phyloP scores from a whole-genome alignment of 2,888 invertebrate species.

The Acleris holmiana region DNA sequence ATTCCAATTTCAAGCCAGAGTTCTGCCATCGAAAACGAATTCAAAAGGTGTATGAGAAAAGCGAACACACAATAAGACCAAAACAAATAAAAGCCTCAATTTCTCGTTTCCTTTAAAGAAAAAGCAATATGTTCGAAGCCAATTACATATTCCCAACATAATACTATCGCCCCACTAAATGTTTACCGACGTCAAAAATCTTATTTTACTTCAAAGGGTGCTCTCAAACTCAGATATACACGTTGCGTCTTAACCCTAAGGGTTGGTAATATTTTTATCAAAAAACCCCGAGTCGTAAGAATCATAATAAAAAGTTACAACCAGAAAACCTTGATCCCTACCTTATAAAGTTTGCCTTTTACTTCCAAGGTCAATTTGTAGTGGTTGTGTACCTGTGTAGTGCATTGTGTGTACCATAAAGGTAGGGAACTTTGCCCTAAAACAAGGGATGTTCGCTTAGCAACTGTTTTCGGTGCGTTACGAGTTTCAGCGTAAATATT shows the following conservation, averaged over 20 bases:
- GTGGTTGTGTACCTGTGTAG: conserved; percentile 12
- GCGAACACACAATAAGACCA: neutral
- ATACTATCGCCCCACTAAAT: conserved; percentile 40
- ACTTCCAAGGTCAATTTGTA: neutral
- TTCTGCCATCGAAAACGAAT: no score
- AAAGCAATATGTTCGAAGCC: conserved; percentile 25
- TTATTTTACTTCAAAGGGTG: conserved; percentile 36
- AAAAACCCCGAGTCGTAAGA: conserved; percentile 31
- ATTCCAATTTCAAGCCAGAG: no score
- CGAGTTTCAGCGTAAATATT: conserved; percentile 24
- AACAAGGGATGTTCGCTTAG: conserved; percentile 28
- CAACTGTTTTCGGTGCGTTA: conserved; percentile 20
- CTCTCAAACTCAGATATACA: conserved; percentile 36
- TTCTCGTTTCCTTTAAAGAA: neutral
- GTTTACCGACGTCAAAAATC: conserved; percentile 33
- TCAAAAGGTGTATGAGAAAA: neutral
- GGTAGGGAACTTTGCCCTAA: conserved; percentile 18
- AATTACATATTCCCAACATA: conserved; percentile 38
- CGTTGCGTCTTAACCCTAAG: conserved; percentile 35
- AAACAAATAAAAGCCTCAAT: neutral
- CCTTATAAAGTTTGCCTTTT: no score
- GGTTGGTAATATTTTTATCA: conserved; percentile 37
- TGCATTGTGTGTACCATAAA: conserved; percentile 17
- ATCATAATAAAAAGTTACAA: conserved; percentile 34
- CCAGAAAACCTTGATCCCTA: conserved; percentile 9